phyloP scores from a whole-genome alignment of 2,888 invertebrate species.

The Falcaria lacertinaria region DNA sequence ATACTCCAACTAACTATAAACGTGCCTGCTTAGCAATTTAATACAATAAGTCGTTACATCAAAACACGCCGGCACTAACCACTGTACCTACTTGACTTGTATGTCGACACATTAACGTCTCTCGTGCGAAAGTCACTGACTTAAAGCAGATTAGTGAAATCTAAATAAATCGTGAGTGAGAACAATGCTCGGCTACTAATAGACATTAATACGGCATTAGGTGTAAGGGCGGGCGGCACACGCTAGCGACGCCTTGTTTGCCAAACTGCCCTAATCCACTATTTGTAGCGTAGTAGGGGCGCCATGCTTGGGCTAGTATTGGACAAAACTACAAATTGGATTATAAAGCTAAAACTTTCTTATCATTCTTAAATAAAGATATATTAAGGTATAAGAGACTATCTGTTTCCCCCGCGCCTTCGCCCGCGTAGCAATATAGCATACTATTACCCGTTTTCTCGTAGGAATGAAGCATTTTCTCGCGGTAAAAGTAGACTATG shows the following conservation, averaged over 20 bases:
- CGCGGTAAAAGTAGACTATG: no score
- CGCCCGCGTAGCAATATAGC: no score
- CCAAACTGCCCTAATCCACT: slow-evolving; percentile 79
- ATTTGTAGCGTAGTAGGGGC: slow-evolving; percentile 62
- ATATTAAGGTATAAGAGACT: no score
- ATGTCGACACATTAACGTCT: slow-evolving; percentile 30
- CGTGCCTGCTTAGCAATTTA: no score
- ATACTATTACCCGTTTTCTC: no score
- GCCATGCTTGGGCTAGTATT: slow-evolving; percentile 18
- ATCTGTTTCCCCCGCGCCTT: no score
- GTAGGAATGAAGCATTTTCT: no score
- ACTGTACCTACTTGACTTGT: slow-evolving; percentile 26
- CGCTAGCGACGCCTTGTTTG: slow-evolving; percentile 77
- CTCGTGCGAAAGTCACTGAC: slow-evolving; percentile 54
- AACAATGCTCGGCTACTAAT: slow-evolving; percentile 67
- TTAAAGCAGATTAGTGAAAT: slow-evolving; percentile 64
- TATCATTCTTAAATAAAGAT: no score
- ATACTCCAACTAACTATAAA: no score
- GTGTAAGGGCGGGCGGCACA: slow-evolving; percentile 62
- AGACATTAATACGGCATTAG: slow-evolving; percentile 78
- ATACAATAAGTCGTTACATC: neutral
- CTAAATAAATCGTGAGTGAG: slow-evolving; percentile 62
- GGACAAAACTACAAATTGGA: no score
- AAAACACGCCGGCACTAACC: neutral
- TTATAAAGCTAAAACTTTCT: no score